These are phyloP conservation scores for Gymnogyps californianus DNA, from an alignment of 2,113 vertebrate genomes.

Conservation along the genomic window DNA sequence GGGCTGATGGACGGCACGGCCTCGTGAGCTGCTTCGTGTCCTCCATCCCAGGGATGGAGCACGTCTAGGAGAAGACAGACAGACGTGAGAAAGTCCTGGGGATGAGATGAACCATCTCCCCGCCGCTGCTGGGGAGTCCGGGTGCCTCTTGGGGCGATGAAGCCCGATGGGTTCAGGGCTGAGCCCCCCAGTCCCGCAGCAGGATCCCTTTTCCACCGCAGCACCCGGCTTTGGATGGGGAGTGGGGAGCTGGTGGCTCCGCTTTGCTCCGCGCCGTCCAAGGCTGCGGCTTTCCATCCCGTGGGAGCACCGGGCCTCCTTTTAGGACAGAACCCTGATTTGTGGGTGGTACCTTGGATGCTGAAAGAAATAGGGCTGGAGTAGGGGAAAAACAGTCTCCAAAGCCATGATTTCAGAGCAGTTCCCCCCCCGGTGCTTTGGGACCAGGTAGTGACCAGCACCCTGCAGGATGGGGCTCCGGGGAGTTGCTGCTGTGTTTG, in stretches of 20 bases:
- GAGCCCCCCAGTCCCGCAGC: neutral
- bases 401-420: neutral
- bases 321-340: neutral
- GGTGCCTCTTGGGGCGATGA: neutral
- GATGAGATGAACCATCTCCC: neutral
- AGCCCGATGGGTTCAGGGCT: neutral
- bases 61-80: neutral
- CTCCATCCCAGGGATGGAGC: neutral
- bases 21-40: neutral
- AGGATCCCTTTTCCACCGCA: neutral
- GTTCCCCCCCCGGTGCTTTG: neutral
- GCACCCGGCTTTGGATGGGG: neutral
- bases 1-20: neutral
- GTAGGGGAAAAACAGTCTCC: fast-evolving
- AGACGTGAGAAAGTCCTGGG: neutral
- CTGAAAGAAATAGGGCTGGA: neutral
- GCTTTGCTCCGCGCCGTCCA: fast-evolving
- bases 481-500: neutral
- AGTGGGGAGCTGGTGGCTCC: neutral
- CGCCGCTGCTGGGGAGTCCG: neutral
- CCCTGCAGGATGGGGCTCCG: fast-evolving
- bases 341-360: no score
- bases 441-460: neutral
- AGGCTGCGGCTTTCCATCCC: neutral
- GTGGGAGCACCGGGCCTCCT: neutral